Evolutionary conservation across 1,140 invertebrate species (phyloP).

Genomic region (Drosophila simulans): DNA sequence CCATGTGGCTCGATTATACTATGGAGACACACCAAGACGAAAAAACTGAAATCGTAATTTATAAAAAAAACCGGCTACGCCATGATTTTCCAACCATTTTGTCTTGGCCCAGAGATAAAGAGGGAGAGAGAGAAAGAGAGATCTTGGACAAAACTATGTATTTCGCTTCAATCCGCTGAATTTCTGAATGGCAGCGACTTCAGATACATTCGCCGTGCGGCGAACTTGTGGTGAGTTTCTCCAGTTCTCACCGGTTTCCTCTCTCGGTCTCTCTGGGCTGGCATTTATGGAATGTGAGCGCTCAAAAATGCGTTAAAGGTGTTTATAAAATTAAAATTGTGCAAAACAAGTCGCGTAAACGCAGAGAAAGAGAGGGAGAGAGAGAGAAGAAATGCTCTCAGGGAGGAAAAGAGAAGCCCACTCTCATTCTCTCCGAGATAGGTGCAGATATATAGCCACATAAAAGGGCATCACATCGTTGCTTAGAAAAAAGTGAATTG

Average conservation of each 20-base stretch:
- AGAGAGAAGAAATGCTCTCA: background rate
- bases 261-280: slow-evolving; percentile 19
- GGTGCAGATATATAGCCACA: slow-evolving; percentile 4
- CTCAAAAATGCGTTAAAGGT: slow-evolving; percentile 83
- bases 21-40: slow-evolving; percentile 14
- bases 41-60: slow-evolving; percentile 35
- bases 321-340: slow-evolving; percentile 84
- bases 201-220: slow-evolving; percentile 41
- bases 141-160: slow-evolving; percentile 23
- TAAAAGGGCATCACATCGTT: slow-evolving; percentile 37
- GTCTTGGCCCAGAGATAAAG: slow-evolving; percentile 41
- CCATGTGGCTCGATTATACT: slow-evolving; percentile 6
- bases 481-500: slow-evolving; percentile 81
- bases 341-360: slow-evolving; percentile 79
- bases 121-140: slow-evolving; percentile 21
- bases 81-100: slow-evolving; percentile 83
- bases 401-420: background rate
- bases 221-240: slow-evolving; percentile 65
- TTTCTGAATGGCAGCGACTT: slow-evolving; percentile 67
- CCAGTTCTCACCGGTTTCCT: slow-evolving; percentile 6
- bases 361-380: background rate
- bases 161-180: slow-evolving; percentile 51
- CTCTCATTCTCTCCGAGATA: slow-evolving; percentile 1
- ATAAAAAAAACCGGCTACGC: slow-evolving; percentile 69
- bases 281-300: slow-evolving; percentile 83